Evolutionary conservation across 2,888 invertebrate species (phyloP).

Genomic region (Syrphus vitripennis): DNA sequence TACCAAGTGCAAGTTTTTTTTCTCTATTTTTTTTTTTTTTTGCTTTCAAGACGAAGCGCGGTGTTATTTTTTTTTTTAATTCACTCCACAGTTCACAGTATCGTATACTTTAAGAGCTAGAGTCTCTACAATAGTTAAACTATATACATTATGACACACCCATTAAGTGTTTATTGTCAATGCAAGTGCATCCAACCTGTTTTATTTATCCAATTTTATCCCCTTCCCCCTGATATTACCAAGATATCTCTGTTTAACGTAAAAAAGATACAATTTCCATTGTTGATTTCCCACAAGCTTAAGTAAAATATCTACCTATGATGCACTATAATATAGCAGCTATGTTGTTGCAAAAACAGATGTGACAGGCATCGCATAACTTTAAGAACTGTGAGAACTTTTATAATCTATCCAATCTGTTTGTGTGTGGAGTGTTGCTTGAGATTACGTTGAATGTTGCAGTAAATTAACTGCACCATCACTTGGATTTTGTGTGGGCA

Average conservation of each 20-base stretch:
- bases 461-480: not conserved
- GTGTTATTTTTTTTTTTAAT: not conserved
- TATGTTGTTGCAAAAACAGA: conserved; percentile 11
- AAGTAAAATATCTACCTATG: conserved; percentile 12
- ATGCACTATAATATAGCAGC: not conserved
- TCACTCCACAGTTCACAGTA: not conserved
- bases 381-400: conserved; percentile 28
- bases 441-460: not conserved
- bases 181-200: conserved; percentile 25
- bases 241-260: not conserved
- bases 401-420: not conserved
- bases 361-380: not conserved
- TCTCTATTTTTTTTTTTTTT: not conserved
- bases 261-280: conserved; percentile 1
- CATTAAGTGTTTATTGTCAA: conserved; percentile 12
- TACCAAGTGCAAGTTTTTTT: not conserved
- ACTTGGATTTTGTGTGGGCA: not conserved
- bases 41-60: not conserved
- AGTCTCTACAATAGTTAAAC: not conserved
- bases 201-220: not conserved
- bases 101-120: not conserved
- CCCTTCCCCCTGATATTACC: not conserved
- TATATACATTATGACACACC: conserved; percentile 4
- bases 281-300: conserved; percentile 20
- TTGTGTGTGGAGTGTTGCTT: not conserved